A percentile compares a stretch with the other conserved stretches of the same genome.
Evolutionary conservation across 2,888 invertebrate genomes (phyloP).

Genomic region (Rhabditophanes sp.): DNA sequence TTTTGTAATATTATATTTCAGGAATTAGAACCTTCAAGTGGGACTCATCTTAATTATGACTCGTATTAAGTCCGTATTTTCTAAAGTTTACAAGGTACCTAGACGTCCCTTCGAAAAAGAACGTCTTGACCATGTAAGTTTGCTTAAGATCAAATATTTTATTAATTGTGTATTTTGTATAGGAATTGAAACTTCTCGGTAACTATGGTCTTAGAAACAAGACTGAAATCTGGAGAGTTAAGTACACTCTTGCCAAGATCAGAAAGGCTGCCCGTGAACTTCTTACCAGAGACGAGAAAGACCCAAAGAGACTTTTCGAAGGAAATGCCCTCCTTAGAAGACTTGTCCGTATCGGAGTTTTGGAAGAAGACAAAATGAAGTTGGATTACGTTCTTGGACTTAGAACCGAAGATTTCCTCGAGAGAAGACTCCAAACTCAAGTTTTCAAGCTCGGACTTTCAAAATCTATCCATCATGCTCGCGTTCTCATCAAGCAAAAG

Average conservation of each 20-base stretch:
- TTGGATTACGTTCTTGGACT: constrained; percentile 99
- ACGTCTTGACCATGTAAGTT: constrained; percentile 62
- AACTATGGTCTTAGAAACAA: constrained; percentile 98
- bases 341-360: constrained; percentile 87
- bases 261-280: constrained; percentile 97
- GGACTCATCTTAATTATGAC: no score
- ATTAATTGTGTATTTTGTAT: no score
- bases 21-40: no score
- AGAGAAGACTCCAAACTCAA: constrained; percentile 89
- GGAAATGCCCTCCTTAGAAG: constrained; percentile 95
- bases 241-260: constrained; percentile 92
- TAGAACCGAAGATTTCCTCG: constrained; percentile 97
- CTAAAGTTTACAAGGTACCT: constrained; percentile 94
- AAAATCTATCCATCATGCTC: constrained; percentile 97
- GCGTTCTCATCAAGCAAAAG: constrained; percentile 91
- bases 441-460: constrained; percentile 97
- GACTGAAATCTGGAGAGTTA: constrained; percentile 97
- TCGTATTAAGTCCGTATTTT: constrained; percentile 57
- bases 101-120: constrained; percentile 99
- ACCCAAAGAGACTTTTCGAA: constrained; percentile 89
- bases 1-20: no score
- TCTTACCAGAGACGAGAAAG: constrained; percentile 93
- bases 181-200: constrained; percentile 95
- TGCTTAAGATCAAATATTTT: no score
- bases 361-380: constrained; percentile 95